phyloP scores from a whole-genome alignment of 2,113 vertebrate genomes.

The Anser brachyrhynchus region DNA sequence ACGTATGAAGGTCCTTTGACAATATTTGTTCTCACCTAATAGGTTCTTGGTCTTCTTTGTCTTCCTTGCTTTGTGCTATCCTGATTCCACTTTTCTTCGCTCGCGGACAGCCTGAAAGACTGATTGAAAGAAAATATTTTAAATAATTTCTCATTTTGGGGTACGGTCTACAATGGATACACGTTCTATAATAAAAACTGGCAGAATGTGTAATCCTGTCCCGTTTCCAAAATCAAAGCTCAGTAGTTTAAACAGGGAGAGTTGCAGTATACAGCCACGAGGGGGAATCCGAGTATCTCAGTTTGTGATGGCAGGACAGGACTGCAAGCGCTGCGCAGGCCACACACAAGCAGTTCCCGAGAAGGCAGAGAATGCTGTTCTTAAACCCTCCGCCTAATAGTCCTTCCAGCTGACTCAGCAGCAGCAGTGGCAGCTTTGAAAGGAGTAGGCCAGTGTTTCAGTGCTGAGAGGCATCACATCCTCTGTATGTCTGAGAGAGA shows the following conservation, averaged over 20 bases:
- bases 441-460: background rate
- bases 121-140: conserved; percentile 71
- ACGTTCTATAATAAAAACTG: background rate
- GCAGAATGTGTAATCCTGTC: background rate
- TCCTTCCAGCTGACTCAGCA: conserved; percentile 7
- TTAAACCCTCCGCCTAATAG: background rate
- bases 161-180: background rate
- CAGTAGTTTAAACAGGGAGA: background rate
- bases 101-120: conserved; percentile 98
- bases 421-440: background rate
- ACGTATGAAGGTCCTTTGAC: background rate
- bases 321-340: background rate
- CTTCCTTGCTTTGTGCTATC: conserved; percentile 98
- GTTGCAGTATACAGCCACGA: background rate
- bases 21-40: conserved; percentile 86
- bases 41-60: conserved; percentile 98
- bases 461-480: background rate
- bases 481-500: background rate
- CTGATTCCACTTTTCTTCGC: conserved; percentile 98
- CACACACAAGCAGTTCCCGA: background rate
- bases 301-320: background rate
- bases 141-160: conserved; percentile 13
- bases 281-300: background rate
- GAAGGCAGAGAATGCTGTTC: background rate
- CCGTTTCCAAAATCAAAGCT: background rate